A percentile compares a stretch with the other conserved stretches of the same genome.
Conservation (phyloP, 2,888 invertebrate species). For the Nesidiocoris tenuis region DNA sequence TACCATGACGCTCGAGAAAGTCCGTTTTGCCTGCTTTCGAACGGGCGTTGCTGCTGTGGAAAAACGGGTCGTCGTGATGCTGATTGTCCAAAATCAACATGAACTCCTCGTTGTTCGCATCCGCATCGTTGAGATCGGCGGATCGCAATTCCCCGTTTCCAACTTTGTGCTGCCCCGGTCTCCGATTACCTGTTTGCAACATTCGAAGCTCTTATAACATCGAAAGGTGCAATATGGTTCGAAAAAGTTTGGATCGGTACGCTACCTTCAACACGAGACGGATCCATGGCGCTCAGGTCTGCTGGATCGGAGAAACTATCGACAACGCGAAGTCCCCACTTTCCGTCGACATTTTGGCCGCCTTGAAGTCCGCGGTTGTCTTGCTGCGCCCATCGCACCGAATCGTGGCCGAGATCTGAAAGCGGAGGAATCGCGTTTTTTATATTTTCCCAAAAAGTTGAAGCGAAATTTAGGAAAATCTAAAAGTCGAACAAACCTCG, state of each 20-base stretch:
- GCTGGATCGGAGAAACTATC: slow-evolving; percentile 8
- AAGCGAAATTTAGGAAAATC: too few relatives aligned
- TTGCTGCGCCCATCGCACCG: neutral
- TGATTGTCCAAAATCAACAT: slow-evolving; percentile 21
- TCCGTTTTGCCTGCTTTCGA: neutral
- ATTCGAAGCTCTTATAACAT: too few relatives aligned
- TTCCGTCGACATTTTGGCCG: neutral
- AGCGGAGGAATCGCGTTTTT: neutral
- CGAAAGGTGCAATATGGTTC: too few relatives aligned
- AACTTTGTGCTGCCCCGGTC: neutral
- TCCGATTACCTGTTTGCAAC: neutral
- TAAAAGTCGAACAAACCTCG: too few relatives aligned
- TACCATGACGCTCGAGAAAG: neutral
- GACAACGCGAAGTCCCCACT: slow-evolving; percentile 15
- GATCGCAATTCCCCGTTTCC: neutral
- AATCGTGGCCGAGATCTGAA: neutral
- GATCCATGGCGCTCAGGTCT: neutral
- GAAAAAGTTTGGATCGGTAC: too few relatives aligned
- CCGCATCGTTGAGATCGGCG: neutral
- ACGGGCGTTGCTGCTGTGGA: neutral
- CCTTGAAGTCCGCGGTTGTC: neutral
- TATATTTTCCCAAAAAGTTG: too few relatives aligned
- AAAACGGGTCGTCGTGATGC: neutral
- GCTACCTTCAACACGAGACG: slow-evolving; percentile 2
- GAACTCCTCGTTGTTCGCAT: slow-evolving; percentile 15